Base-by-base conservation (phyloP, 2,888 invertebrate species). In the Polydrusus tereticollis region DNA sequence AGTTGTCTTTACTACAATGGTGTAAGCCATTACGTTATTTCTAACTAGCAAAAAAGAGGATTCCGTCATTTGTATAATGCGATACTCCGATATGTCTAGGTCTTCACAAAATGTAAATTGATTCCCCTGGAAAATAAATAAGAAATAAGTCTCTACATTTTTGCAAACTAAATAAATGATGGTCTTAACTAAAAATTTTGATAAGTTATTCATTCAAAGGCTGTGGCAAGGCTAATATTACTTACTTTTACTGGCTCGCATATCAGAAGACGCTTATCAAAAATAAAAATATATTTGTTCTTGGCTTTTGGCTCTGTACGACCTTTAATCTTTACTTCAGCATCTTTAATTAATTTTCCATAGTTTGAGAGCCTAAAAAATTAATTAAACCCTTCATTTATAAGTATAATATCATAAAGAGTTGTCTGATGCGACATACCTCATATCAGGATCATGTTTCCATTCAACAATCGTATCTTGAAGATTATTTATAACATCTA, bases 201-300 rank as follows among this genome's bases (percentile, higher is more conserved):
- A n/a, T n/a, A n/a, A 4, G 6, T n/a, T n/a, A n/a, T n/a, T n/a
- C n/a, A n/a, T n/a, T n/a, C n/a, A 33, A 3, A 10, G 10, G 7
- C 12, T 1, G 4, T 38, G 1, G 0, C 4, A n/a, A n/a, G n/a
- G n/a, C n/a, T n/a, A n/a, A n/a, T n/a, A n/a, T 12, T 43, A 45
- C 47, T 47, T 47, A 47, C 47, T 16, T 21, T 20, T 0, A 6
- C 3, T 21, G 10, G 20, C 86, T 97, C 97, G 86, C 96, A 97
- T 84, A 97, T 92, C 81, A 99, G 90, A 88, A 99, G 93, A 73
- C 97, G 94, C 87, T 97, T 97, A 86, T 99, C 98, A 86, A 99
- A 99, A 69, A 99, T 93, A 87, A 99, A 99, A 26, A 97, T 95
- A 85, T 98, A 98, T 83, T 98, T 89, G 55, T 91, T 90, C 82